Evolutionary conservation across 53 echinoderm and acorn worm genomes (phyloP), one percentile per base, ranked within the genome.

Genomic region (Patiria pectinifera): DNA sequence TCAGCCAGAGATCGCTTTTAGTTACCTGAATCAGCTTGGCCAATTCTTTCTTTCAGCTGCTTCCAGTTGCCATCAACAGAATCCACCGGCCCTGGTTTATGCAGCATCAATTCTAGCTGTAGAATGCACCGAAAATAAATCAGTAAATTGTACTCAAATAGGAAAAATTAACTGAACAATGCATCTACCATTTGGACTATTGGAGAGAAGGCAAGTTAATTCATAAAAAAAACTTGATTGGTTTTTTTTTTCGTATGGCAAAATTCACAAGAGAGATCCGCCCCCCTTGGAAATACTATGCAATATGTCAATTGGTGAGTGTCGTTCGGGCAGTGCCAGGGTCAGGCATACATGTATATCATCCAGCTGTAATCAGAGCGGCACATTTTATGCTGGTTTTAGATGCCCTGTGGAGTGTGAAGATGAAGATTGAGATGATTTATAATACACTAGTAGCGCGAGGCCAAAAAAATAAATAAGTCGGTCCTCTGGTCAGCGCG

Each of bases 61-160:
- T 82, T 85, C 85, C 70, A 85, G 85, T 85, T 85, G 70, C 85
- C 85, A 85, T 85, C 66, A 11, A 85, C 85, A 85, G 62, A 85
- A 85, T 85, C 85, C 0, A 85, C 70, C 85, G 62, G 69, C 44
- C 85, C 85, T 85, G 85, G 85, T 85, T 85, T 43, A 69, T 69
- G 35, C 45, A 85, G 85, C 85, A 69, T 85, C 70, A 85, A 85
- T 85, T 85, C 85, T 69, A 85, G 85, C 85, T 85, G 85, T 15
- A 1, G 85, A 85, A 85, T 43, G 85, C 85, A 85, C 85, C 62
- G 85, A 85, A 85, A 85, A 85, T 69, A 85, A 85, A 85, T 85
- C 44, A 69, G 70, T 7, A 69, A 85, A 85, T 85, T 85, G 62
- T 69, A 85, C 21, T 85, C 63, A 66, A 85, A 60, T 85, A 35